Conservation (phyloP, 2,888 invertebrate genomes). For the Scaptomyza cyrtandrae region DNA sequence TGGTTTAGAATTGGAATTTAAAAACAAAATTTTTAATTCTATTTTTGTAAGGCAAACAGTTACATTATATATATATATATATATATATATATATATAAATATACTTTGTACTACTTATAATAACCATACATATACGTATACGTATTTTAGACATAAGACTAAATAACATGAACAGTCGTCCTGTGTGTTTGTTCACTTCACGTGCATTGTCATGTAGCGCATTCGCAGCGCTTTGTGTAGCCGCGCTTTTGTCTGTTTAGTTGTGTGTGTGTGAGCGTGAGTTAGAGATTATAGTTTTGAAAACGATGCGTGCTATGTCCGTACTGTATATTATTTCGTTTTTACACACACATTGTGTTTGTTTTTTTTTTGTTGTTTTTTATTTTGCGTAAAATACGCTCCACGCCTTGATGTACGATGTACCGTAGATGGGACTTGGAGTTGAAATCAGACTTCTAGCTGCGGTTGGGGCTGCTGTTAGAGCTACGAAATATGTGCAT, state of each 20-base stretch:
- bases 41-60: no score
- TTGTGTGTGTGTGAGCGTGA: slow-evolving; percentile 24
- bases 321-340: slow-evolving; percentile 58
- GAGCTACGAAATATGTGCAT: slow-evolving; percentile 67
- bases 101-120: no score
- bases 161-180: no score
- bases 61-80: no score
- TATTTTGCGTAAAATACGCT: slow-evolving; percentile 68
- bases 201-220: slow-evolving; percentile 45
- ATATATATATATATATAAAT: no score
- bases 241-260: neutral
- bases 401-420: slow-evolving; percentile 64
- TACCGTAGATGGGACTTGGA: slow-evolving; percentile 12
- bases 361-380: slow-evolving; percentile 16
- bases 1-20: no score
- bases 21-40: no score
- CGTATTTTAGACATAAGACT: no score
- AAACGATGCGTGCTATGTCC: slow-evolving; percentile 39
- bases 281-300: slow-evolving; percentile 47
- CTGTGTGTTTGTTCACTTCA: slow-evolving; percentile 2
- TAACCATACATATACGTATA: no score
- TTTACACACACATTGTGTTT: slow-evolving; percentile 32
- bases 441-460: slow-evolving; percentile 11
- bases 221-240: slow-evolving; percentile 36
- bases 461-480: slow-evolving; percentile 6